A percentile compares a stretch with the other conserved stretches of the same genome.
These are phyloP conservation scores for Drosophila ochracea DNA, from an alignment of 2,888 invertebrate species.

Conservation along the genomic window DNA sequence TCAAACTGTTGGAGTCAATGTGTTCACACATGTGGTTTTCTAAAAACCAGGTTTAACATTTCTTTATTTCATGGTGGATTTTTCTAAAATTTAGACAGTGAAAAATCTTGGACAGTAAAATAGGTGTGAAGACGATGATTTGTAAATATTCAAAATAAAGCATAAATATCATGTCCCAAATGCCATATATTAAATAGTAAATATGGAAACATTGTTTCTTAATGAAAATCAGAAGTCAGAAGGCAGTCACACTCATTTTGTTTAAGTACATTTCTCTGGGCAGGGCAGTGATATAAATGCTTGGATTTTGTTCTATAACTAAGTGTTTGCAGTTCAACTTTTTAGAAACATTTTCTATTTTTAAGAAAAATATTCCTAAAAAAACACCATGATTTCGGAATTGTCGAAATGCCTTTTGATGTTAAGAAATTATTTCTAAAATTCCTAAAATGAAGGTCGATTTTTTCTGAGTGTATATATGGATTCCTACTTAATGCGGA, in stretches of 20 bases:
- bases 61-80: background rate
- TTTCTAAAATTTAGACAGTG: background rate
- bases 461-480: background rate
- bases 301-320: background rate
- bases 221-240: background rate
- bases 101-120: background rate
- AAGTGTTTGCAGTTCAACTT: background rate
- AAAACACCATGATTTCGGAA: too few species aligned
- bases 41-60: background rate
- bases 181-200: background rate
- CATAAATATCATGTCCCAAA: background rate
- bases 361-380: background rate
- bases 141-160: background rate
- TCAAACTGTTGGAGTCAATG: background rate
- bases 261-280: too few species aligned
- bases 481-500: slow-evolving; percentile 81
- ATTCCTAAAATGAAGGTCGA: background rate
- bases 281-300: too few species aligned
- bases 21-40: background rate
- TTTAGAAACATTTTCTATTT: background rate
- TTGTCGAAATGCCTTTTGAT: background rate
- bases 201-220: background rate
- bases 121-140: background rate
- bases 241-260: too few species aligned
- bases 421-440: background rate